Conservation (phyloP, 92 coral and sea anemone genomes). For the Epizoanthus illoricatus region DNA sequence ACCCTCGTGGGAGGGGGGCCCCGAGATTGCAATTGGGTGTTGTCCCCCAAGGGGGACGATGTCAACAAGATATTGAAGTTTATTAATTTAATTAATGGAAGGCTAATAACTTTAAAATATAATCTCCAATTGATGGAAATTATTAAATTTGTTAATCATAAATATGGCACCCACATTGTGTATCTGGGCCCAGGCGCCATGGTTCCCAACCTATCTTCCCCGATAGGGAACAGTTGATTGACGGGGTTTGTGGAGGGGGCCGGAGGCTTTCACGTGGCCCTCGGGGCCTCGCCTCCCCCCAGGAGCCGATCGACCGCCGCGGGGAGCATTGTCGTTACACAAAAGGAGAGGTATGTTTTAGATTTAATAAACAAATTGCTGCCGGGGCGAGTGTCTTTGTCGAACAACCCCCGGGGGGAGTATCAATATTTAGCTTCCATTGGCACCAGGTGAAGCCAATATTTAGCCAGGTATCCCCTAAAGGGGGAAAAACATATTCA, state of each 20-base stretch:
- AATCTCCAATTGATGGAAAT: too few relatives aligned
- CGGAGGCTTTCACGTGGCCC: slow-evolving; percentile 47
- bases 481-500: slow-evolving; percentile 41
- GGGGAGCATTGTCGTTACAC: slow-evolving; percentile 40
- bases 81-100: too few relatives aligned
- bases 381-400: slow-evolving; percentile 40
- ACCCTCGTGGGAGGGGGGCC: too few relatives aligned
- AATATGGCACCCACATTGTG: slow-evolving; percentile 47
- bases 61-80: too few relatives aligned
- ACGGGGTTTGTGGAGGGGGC: slow-evolving; percentile 47
- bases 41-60: too few relatives aligned
- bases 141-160: slow-evolving; percentile 29
- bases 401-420: slow-evolving; percentile 45
- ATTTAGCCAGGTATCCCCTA: slow-evolving; percentile 46
- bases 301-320: slow-evolving; percentile 45
- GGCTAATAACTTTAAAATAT: too few relatives aligned
- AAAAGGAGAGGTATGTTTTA: slow-evolving; percentile 44
- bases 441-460: slow-evolving; percentile 37
- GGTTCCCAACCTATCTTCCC: slow-evolving; percentile 37
- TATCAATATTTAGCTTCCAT: slow-evolving; percentile 33
- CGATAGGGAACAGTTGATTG: slow-evolving; percentile 44
- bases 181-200: slow-evolving; percentile 45
- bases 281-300: slow-evolving; percentile 49
- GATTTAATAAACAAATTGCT: slow-evolving; percentile 42
- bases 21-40: too few relatives aligned